A percentile compares a stretch with the other conserved stretches of the same genome.
These are phyloP conservation scores for Hyphantria cunea DNA, from an alignment of 1,140 invertebrate species.

Conservation along the genomic window DNA sequence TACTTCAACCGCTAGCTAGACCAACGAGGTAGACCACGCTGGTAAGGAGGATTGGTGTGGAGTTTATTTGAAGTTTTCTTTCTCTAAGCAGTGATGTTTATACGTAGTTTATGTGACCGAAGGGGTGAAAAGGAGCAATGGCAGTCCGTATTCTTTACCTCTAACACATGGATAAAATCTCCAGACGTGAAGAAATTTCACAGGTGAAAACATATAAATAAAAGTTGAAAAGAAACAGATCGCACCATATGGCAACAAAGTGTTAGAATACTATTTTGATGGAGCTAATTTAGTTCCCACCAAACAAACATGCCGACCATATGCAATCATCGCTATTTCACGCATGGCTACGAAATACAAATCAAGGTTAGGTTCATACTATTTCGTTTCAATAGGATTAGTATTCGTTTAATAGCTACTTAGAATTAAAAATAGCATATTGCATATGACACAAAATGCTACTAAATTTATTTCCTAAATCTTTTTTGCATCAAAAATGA, in stretches of 20 bases:
- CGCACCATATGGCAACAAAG: slow-evolving; percentile 31
- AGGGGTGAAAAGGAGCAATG: too few species aligned
- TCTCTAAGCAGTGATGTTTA: too few species aligned
- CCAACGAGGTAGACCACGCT: too few species aligned
- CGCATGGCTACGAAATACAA: slow-evolving; percentile 36
- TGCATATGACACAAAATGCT: background rate
- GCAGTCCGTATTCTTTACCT: too few species aligned
- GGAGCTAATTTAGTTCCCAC: slow-evolving; percentile 33
- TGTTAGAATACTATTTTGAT: slow-evolving; percentile 13
- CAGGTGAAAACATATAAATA: background rate
- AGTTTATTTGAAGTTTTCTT: too few species aligned
- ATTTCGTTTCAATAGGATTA: background rate
- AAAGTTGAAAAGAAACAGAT: background rate
- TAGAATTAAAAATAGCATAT: background rate
- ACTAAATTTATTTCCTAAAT: too few species aligned
- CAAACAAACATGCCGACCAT: slow-evolving; percentile 32
- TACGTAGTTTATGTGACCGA: too few species aligned
- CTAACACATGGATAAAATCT: too few species aligned
- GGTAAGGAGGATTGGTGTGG: too few species aligned
- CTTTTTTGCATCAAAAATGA: too few species aligned
- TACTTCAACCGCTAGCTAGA: too few species aligned
- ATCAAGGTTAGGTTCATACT: slow-evolving; percentile 24
- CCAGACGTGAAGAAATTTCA: too few species aligned
- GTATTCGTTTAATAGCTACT: background rate
- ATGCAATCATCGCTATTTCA: slow-evolving; percentile 44